These are phyloP conservation scores for Loriculus beryllinus DNA, from an alignment of 2,797 vertebrate species.

Conservation along the genomic window DNA sequence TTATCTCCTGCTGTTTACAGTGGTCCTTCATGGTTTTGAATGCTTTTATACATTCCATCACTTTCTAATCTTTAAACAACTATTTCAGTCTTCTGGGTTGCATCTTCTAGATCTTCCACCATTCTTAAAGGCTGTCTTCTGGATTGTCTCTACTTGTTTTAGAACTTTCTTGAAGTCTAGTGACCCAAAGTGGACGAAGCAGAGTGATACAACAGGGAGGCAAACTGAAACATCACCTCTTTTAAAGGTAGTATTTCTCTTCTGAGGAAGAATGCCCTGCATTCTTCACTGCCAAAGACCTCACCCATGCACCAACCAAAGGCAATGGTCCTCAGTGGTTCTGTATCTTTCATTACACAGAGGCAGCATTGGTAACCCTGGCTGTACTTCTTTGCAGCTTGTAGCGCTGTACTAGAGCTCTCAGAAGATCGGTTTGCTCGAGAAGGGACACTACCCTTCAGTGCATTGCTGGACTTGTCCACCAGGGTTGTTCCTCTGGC, in stretches of 20 bases:
- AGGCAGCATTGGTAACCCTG: accelerated
- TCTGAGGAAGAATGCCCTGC: not conserved
- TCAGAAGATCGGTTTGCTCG: not conserved
- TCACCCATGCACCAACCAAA: not conserved
- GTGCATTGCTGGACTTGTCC: not conserved
- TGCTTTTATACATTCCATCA: not conserved
- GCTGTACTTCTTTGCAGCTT: not conserved
- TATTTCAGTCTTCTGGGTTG: not conserved
- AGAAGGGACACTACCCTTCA: not conserved
- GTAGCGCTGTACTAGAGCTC: not conserved
- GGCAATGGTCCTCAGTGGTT: not conserved
- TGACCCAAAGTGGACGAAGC: not conserved
- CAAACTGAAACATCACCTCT: not conserved
- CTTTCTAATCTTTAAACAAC: not conserved
- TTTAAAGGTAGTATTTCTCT: not conserved
- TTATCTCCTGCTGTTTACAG: not conserved
- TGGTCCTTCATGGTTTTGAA: not conserved
- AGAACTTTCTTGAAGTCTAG: not conserved
- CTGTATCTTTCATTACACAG: not conserved
- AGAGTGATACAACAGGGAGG: not conserved
- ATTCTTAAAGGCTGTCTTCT: not conserved
- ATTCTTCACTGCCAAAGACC: not conserved
- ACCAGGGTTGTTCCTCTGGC: not conserved
- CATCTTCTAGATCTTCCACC: not conserved
- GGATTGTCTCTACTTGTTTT: not conserved